Conservation (phyloP, 2,113 vertebrate species). For the Ptychochromis oligacanthus region DNA sequence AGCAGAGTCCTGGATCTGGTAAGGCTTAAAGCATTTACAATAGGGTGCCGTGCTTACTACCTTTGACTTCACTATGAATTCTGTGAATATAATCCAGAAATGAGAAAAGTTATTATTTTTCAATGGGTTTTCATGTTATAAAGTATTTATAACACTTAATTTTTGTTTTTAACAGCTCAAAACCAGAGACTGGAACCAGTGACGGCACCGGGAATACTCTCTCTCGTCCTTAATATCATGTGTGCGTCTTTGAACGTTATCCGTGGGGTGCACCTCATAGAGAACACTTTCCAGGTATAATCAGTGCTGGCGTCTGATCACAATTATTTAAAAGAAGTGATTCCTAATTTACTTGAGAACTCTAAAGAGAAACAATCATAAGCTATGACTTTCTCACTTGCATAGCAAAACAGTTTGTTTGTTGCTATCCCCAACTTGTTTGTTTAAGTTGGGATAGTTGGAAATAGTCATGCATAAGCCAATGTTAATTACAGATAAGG, state of each 20-base stretch:
- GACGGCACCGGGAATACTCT: constrained; percentile 88
- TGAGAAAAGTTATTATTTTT: neutral
- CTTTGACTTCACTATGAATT: neutral
- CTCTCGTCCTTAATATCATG: constrained; percentile 94
- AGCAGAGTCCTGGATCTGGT: constrained; percentile 81
- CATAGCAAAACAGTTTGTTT: neutral
- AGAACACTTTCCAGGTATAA: constrained; percentile 91
- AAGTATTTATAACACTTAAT: neutral
- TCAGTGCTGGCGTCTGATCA: neutral
- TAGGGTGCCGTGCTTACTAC: neutral
- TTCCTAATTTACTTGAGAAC: neutral
- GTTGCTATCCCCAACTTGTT: too few relatives aligned
- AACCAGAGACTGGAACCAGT: constrained; percentile 87
- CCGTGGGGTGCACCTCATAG: constrained; percentile 91
- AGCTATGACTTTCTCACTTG: neutral
- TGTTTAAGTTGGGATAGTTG: neutral
- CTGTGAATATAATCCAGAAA: neutral
- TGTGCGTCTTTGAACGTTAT: constrained; percentile 94
- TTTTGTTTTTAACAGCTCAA: constrained; percentile 72
- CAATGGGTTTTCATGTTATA: neutral
- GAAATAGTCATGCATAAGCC: neutral
- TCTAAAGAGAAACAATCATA: neutral
- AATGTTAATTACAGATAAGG: constrained; percentile 1
- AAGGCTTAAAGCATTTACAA: constrained; percentile 42
- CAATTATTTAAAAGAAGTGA: neutral